phyloP scores from a whole-genome alignment of 1,140 invertebrate genomes.

The Belonocnema kinseyi region DNA sequence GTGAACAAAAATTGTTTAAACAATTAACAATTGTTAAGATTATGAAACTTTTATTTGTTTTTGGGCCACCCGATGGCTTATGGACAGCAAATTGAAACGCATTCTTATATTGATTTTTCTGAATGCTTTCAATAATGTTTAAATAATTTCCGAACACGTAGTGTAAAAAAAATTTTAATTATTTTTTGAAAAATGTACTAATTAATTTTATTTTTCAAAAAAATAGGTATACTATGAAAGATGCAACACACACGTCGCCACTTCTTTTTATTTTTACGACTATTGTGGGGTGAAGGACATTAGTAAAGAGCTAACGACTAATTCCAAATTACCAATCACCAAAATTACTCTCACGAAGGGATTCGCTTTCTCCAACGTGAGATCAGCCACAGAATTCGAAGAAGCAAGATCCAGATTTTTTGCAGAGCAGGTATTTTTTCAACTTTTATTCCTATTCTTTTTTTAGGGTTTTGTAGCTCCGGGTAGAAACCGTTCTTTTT shows the following conservation, averaged over 20 bases:
- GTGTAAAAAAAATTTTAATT: conserved; percentile 14
- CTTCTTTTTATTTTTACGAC: conserved; percentile 86
- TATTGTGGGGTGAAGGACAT: conserved; percentile 88
- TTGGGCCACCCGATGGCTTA: too few species aligned
- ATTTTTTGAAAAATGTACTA: background rate
- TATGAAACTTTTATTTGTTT: too few species aligned
- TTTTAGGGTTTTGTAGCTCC: too few species aligned
- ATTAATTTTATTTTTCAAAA: conserved; percentile 36
- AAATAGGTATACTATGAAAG: conserved; percentile 88
- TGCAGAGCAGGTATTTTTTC: conserved; percentile 76
- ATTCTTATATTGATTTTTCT: too few species aligned
- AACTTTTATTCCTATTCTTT: background rate
- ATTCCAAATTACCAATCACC: conserved; percentile 84
- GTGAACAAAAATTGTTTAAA: too few species aligned
- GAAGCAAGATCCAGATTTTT: conserved; percentile 90
- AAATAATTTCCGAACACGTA: too few species aligned
- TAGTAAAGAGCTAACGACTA: conserved; percentile 82
- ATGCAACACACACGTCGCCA: conserved; percentile 87
- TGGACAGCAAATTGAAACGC: too few species aligned
- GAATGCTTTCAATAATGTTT: too few species aligned
- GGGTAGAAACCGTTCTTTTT: background rate
- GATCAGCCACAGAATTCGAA: conserved; percentile 89
- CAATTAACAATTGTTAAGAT: too few species aligned
- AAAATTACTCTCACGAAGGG: conserved; percentile 87
- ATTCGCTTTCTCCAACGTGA: conserved; percentile 88